Conservation (phyloP, 2,113 vertebrate species). For the Larimichthys crocea region DNA sequence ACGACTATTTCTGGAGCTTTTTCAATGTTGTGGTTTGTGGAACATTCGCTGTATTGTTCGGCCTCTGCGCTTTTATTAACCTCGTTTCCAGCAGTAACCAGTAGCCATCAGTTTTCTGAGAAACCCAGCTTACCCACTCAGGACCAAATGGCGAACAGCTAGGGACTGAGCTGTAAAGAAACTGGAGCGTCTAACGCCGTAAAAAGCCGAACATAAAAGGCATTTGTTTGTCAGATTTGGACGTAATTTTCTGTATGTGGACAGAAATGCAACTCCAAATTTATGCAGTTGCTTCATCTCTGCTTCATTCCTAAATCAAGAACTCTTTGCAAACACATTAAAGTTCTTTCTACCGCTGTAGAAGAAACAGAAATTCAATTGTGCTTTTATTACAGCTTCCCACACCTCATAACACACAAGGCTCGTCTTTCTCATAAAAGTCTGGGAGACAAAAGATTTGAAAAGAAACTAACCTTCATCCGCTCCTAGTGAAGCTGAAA, state of each 20-base stretch:
- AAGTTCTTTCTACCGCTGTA: neutral
- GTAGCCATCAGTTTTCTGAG: neutral
- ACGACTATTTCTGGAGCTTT: neutral
- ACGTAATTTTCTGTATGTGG: neutral
- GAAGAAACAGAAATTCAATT: neutral
- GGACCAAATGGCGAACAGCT: neutral
- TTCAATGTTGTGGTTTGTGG: constrained; percentile 19
- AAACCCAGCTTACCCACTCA: neutral
- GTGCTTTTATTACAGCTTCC: neutral
- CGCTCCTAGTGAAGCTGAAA: neutral
- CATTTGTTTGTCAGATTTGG: neutral
- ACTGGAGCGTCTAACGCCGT: neutral
- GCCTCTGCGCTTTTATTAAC: neutral
- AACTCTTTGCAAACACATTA: neutral
- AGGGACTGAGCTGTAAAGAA: neutral
- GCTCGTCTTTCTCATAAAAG: neutral
- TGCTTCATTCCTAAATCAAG: neutral
- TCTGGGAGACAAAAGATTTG: neutral
- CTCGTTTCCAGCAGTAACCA: constrained; percentile 10
- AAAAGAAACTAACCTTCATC: neutral
- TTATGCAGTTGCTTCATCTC: neutral
- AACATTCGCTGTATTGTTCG: constrained; percentile 6
- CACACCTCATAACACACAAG: neutral
- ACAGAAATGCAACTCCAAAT: neutral
- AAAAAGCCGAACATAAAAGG: neutral